Evolutionary conservation across 2,113 vertebrate genomes (phyloP).

Genomic region (Ctenomys sociabilis): DNA sequence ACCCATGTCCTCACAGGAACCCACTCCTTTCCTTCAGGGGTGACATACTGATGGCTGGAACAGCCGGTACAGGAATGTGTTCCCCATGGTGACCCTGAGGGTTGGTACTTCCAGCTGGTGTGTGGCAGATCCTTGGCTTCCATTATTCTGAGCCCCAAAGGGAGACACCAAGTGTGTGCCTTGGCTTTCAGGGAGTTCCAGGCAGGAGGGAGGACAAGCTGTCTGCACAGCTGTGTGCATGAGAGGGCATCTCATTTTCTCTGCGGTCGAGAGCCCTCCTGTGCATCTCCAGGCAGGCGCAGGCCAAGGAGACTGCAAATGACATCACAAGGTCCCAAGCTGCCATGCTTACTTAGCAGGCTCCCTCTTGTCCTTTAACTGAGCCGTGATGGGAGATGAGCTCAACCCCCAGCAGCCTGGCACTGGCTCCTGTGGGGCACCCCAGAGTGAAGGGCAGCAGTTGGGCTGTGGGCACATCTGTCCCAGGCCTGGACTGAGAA

Average conservation of each 20-base stretch:
- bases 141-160: not conserved
- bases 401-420: not conserved
- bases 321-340: not conserved
- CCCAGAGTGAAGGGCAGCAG: not conserved
- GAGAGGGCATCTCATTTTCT: conserved; percentile 20
- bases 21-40: not conserved
- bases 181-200: not conserved
- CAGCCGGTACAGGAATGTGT: not conserved
- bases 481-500: not conserved
- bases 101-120: not conserved
- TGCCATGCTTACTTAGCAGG: not conserved
- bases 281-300: not conserved
- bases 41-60: too few species aligned
- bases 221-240: not conserved
- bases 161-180: not conserved
- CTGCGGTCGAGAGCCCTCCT: not conserved
- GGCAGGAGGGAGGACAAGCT: not conserved
- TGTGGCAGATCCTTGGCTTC: not conserved
- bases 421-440: not conserved
- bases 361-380: not conserved
- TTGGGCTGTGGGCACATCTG: not conserved
- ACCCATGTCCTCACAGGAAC: not conserved
- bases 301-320: not conserved
- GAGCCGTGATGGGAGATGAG: not conserved
- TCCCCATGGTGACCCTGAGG: not conserved